These are phyloP conservation scores for Cherax quadricarinatus DNA, from an alignment of 1,140 invertebrate species.

Conservation along the genomic window DNA sequence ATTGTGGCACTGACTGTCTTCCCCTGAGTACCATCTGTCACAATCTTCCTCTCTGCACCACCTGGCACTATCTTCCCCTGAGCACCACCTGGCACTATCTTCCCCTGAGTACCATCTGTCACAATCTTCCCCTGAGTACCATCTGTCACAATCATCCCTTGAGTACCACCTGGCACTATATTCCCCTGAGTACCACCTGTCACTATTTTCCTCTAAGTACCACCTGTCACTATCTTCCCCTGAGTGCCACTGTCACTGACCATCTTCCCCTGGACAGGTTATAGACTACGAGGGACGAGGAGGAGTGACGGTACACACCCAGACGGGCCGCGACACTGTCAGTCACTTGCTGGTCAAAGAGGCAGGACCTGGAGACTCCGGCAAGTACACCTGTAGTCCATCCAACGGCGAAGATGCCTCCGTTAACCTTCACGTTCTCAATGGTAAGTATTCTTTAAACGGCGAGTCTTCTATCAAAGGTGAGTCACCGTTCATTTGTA, in stretches of 20 bases:
- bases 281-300: conserved; percentile 56
- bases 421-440: conserved; percentile 47
- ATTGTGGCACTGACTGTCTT: too few species aligned
- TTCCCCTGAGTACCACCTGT: too few species aligned
- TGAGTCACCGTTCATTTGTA: too few species aligned
- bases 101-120: too few species aligned
- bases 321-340: conserved; percentile 29
- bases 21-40: too few species aligned
- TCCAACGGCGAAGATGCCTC: conserved; percentile 50
- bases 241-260: background rate
- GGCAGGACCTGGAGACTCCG: conserved; percentile 40
- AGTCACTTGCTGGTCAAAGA: conserved; percentile 57
- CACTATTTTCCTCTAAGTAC: background rate
- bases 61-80: too few species aligned
- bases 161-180: too few species aligned
- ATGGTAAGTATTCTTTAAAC: conserved; percentile 23
- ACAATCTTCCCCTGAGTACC: background rate
- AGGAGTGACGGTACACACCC: conserved; percentile 16
- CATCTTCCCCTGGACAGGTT: background rate
- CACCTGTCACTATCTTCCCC: too few species aligned
- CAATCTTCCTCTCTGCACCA: too few species aligned
- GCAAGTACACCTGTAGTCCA: conserved; percentile 47
- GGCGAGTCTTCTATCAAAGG: background rate
- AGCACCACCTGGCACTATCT: too few species aligned
- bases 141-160: background rate